phyloP scores from a whole-genome alignment of 2,888 invertebrate genomes.

The Diogma glabrata region DNA sequence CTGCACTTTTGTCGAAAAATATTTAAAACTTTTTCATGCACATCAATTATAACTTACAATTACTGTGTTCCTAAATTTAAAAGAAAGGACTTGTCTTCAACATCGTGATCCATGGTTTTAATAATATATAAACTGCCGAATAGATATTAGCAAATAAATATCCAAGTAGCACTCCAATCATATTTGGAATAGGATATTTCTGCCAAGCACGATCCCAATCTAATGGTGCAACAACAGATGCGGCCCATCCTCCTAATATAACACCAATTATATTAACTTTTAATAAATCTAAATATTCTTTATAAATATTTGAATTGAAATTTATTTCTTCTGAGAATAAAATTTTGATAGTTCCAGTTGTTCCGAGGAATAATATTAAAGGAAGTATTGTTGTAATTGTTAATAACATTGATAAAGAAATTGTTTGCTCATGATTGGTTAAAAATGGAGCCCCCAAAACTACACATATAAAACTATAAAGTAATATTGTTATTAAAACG shows the following conservation, averaged over 20 bases:
- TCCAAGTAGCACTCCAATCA: slow-evolving; percentile 48
- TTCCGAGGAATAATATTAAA: slow-evolving; percentile 32
- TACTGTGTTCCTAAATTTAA: too few species aligned
- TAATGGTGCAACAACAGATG: slow-evolving; percentile 67
- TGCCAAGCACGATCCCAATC: slow-evolving; percentile 86
- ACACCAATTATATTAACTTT: slow-evolving; percentile 34
- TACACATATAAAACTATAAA: slow-evolving; percentile 34
- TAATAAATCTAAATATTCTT: slow-evolving; percentile 31
- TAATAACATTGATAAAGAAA: slow-evolving; percentile 31
- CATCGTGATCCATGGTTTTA: slow-evolving; percentile 1
- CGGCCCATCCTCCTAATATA: slow-evolving; percentile 64
- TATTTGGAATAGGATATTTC: slow-evolving; percentile 55
- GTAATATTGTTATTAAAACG: slow-evolving; percentile 16
- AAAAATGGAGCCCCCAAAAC: slow-evolving; percentile 36
- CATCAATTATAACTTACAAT: too few species aligned
- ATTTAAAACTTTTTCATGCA: too few species aligned
- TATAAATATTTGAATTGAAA: slow-evolving; percentile 31
- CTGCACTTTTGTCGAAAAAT: too few species aligned
- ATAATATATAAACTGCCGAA: neutral
- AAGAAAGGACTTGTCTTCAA: too few species aligned
- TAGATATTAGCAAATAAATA: slow-evolving; percentile 38
- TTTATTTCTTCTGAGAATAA: slow-evolving; percentile 35
- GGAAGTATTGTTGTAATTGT: slow-evolving; percentile 34
- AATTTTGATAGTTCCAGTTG: slow-evolving; percentile 33
- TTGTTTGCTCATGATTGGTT: slow-evolving; percentile 34